Conservation (phyloP, 1,140 invertebrate species). For the Geopemphigus sp. region DNA sequence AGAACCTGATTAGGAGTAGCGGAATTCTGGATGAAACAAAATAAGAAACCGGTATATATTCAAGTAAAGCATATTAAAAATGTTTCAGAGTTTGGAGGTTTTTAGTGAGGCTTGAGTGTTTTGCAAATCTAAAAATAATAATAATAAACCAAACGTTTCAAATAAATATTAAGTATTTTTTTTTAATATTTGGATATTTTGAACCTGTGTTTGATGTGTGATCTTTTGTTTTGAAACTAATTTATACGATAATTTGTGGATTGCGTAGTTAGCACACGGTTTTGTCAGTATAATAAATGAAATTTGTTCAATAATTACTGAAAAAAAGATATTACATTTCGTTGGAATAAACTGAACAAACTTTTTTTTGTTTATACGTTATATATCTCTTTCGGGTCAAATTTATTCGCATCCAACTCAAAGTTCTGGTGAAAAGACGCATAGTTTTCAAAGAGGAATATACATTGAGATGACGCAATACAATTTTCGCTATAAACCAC, state of each 20-base stretch:
- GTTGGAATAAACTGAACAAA: background rate
- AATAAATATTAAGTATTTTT: conserved; percentile 31
- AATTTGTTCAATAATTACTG: background rate
- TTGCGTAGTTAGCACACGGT: conserved; percentile 46
- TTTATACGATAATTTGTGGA: conserved; percentile 46
- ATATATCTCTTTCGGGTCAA: background rate
- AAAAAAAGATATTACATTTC: background rate
- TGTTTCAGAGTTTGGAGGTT: conserved; percentile 46
- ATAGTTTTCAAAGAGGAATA: conserved; percentile 20
- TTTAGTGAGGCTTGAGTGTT: conserved; percentile 48
- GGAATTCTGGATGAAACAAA: conserved; percentile 45
- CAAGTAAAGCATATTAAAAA: conserved; percentile 45
- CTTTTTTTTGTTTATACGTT: conserved; percentile 4
- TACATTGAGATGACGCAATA: background rate
- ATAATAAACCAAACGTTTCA: conserved; percentile 35
- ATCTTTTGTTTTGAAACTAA: conserved; percentile 46
- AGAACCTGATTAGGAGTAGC: conserved; percentile 43
- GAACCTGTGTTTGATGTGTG: conserved; percentile 45
- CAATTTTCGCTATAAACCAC: conserved; percentile 4
- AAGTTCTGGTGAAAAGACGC: conserved; percentile 14
- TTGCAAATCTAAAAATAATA: conserved; percentile 46
- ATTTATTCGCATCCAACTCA: conserved; percentile 3
- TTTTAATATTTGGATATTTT: conserved; percentile 41
- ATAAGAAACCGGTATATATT: conserved; percentile 37
- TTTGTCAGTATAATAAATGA: conserved; percentile 23